Base-by-base conservation (phyloP, 2,888 invertebrate genomes). In the Timandra comae region DNA sequence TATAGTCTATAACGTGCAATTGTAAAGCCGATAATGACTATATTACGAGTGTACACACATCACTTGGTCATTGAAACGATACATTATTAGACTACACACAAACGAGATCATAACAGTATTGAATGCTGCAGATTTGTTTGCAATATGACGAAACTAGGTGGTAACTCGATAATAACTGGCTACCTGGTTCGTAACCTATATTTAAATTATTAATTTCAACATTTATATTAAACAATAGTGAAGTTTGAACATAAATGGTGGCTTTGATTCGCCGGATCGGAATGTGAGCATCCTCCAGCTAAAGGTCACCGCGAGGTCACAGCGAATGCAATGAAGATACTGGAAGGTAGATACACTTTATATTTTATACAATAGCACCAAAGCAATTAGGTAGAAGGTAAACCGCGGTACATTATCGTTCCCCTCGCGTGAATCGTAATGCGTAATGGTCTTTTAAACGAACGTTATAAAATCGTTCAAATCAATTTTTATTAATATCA, bases 261-360 rank as follows among this genome's bases (percentile, higher is more conserved):
- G 62, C 69, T 75, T 69, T 67, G 67, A 60, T 63, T 68, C 58
- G 56, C 45, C 47, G 59, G 62, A 54, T 66, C 52, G 80, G 80
- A 81, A 84, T 81, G 79, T 72, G 71, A 64, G 69, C 76, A 80
- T 79, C 79, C 73, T 77, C 70, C 39, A 50, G 47, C 43, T 50
- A 79, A 80, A 80, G 79, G 78, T 77, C 70, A 67, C 28, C 11
- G 39, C 74, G 78, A 80, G 79, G 80, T 74, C 70, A 54, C 40
- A 34, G 29, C 49, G 55, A 58, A 56, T 55, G 52, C 57, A 52
- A 48, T 46, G 52, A 46, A 52, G 55, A 52, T 55, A 55, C 53
- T 58, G 48, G 48, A 49, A 58, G 49, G 53, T 53, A 60, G 48
- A 45, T 54, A 50, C 38, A 43, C 42, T 51, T 46, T 49, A 51